These are phyloP conservation scores for Apostichopus parvimensis DNA, from an alignment of 35 echinoderm and acorn worm genomes.

Conservation along the genomic window DNA sequence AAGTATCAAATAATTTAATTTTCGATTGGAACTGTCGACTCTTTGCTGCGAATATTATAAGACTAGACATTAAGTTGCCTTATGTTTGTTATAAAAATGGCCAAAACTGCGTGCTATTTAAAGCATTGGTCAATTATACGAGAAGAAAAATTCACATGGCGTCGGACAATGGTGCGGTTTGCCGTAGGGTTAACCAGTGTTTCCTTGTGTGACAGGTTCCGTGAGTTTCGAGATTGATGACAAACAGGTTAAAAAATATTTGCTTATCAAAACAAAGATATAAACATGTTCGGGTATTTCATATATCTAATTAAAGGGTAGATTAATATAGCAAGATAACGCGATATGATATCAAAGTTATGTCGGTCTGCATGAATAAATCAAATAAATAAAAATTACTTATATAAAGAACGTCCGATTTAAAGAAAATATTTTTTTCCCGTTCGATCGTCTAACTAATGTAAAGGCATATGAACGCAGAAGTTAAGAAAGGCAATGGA, in stretches of 20 bases:
- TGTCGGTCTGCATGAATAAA: too few relatives aligned
- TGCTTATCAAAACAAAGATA: neutral
- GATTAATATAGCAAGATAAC: too few relatives aligned
- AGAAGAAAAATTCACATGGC: slow-evolving; percentile 15
- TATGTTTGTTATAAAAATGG: neutral
- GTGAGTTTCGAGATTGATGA: slow-evolving; percentile 7
- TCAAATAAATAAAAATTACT: too few relatives aligned
- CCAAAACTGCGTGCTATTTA: slow-evolving; percentile 8
- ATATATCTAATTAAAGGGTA: too few relatives aligned
- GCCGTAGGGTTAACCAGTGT: slow-evolving; percentile 3
- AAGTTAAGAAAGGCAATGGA: too few relatives aligned
- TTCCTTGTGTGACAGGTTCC: neutral
- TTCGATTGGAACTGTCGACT: neutral
- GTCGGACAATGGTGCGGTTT: slow-evolving; percentile 18
- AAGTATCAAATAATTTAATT: neutral
- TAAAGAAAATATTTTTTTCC: too few relatives aligned
- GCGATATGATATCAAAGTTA: too few relatives aligned
- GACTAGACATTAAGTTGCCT: neutral
- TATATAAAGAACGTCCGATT: too few relatives aligned
- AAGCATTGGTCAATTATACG: slow-evolving; percentile 35
- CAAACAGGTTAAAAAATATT: neutral
- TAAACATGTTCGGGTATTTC: neutral
- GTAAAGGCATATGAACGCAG: too few relatives aligned
- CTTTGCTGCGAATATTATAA: neutral
- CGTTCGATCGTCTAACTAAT: too few relatives aligned